Evolutionary conservation across 1,140 invertebrate species (phyloP).

Genomic region (Apis florea): DNA sequence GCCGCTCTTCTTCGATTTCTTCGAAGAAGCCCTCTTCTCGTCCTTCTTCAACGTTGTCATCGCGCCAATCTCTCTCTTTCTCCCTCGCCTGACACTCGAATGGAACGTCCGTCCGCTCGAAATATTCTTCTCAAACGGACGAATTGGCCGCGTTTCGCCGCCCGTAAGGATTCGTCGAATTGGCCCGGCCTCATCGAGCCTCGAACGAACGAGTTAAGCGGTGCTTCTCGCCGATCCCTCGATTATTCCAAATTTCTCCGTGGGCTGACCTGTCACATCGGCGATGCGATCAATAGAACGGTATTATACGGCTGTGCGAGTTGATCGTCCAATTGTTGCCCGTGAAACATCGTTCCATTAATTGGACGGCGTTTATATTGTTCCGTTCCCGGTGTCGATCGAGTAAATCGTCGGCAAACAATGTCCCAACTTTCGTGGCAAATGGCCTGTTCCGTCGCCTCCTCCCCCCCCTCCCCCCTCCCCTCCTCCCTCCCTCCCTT

Average conservation of each 20-base stretch:
- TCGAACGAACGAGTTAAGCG: constrained; percentile 23
- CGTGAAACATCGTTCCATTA: background rate
- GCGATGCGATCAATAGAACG: background rate
- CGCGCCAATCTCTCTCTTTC: constrained; percentile 11
- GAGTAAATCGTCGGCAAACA: constrained; percentile 14
- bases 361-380: constrained; percentile 2
- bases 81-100: too few relatives aligned
- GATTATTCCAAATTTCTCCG: constrained; percentile 21
- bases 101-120: background rate
- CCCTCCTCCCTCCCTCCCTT: too few relatives aligned
- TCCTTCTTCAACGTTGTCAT: constrained; percentile 69
- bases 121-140: background rate
- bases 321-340: constrained; percentile 7
- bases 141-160: background rate
- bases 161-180: background rate
- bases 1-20: constrained; percentile 44
- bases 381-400: background rate
- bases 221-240: background rate
- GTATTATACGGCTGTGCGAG: constrained; percentile 1
- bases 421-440: background rate
- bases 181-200: constrained; percentile 2
- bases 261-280: background rate
- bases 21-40: constrained; percentile 57
- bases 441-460: background rate
- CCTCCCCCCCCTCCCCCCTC: too few relatives aligned